Evolutionary conservation across 1,140 invertebrate species (phyloP).

Genomic region (Calephelis virginiensis): DNA sequence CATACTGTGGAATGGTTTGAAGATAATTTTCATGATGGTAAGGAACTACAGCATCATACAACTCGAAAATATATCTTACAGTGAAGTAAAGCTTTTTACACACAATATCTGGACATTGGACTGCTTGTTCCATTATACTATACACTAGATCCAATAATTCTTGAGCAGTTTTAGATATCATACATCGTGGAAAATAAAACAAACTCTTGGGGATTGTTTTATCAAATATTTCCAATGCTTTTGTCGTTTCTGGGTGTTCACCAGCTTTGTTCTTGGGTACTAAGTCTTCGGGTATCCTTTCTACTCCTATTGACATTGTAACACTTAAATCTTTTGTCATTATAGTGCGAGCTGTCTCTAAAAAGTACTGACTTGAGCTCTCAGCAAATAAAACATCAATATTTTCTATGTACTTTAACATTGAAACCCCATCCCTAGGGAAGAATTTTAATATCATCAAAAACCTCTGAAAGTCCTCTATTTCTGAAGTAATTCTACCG

Average conservation of each 20-base stretch:
- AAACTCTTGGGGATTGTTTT: constrained; percentile 67
- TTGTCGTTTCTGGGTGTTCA: constrained; percentile 37
- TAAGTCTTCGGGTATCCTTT: constrained; percentile 54
- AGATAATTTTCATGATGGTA: constrained; percentile 88
- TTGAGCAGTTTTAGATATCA: constrained; percentile 75
- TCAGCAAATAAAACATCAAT: constrained; percentile 89
- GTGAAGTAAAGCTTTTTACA: constrained; percentile 85
- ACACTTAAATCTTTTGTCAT: constrained; percentile 91
- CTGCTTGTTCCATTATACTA: constrained; percentile 85
- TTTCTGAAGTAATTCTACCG: constrained; percentile 80
- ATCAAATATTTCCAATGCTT: constrained; percentile 56
- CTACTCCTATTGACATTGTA: constrained; percentile 81
- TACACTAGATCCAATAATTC: constrained; percentile 86
- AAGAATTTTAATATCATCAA: constrained; percentile 81
- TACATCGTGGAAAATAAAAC: constrained; percentile 72
- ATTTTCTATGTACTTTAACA: constrained; percentile 85
- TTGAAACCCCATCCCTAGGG: constrained; percentile 67
- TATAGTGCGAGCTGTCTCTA: constrained; percentile 84
- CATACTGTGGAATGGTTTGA: constrained; percentile 90
- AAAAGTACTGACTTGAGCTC: constrained; percentile 86
- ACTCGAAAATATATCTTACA: constrained; percentile 86
- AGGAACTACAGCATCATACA: constrained; percentile 88
- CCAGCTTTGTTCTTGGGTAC: constrained; percentile 18
- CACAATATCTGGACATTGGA: constrained; percentile 79
- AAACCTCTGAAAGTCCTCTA: constrained; percentile 83